Evolutionary conservation across 2,113 vertebrate genomes (phyloP).

Genomic region (Himantopus leucocephalus): DNA sequence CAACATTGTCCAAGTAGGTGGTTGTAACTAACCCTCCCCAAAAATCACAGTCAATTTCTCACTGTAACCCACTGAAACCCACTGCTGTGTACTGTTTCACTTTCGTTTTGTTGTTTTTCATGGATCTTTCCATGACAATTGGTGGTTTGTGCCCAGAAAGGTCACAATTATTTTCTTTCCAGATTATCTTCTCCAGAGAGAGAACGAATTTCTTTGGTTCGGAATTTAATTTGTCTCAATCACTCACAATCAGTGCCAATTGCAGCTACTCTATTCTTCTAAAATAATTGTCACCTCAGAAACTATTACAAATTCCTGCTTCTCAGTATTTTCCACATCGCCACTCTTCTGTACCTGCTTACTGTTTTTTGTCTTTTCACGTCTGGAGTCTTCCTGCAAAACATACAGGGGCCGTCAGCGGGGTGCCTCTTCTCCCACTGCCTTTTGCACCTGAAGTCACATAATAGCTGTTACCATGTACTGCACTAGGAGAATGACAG

Average conservation of each 20-base stretch:
- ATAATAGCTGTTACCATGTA: neutral
- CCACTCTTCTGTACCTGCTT: neutral
- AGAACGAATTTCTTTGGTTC: neutral
- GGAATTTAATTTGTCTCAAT: neutral
- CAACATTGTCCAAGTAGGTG: neutral
- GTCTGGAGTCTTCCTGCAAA: neutral
- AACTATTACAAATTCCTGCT: neutral
- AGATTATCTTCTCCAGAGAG: neutral
- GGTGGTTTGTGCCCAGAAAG: neutral
- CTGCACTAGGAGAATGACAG: neutral
- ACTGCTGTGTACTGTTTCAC: neutral
- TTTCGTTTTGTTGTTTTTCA: neutral
- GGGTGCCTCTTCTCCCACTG: neutral
- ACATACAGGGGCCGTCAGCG: rapidly evolving
- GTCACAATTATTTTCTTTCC: neutral
- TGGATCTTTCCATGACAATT: neutral
- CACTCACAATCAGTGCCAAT: neutral
- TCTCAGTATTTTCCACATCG: neutral
- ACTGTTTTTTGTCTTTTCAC: neutral
- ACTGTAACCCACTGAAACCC: neutral
- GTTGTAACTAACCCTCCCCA: neutral
- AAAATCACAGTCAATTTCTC: neutral
- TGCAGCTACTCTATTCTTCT: neutral
- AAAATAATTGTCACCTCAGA: neutral
- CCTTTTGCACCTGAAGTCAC: neutral